These are phyloP conservation scores for Lepeophtheirus nordmannii DNA, from an alignment of 2,888 invertebrate genomes.

Conservation along the genomic window DNA sequence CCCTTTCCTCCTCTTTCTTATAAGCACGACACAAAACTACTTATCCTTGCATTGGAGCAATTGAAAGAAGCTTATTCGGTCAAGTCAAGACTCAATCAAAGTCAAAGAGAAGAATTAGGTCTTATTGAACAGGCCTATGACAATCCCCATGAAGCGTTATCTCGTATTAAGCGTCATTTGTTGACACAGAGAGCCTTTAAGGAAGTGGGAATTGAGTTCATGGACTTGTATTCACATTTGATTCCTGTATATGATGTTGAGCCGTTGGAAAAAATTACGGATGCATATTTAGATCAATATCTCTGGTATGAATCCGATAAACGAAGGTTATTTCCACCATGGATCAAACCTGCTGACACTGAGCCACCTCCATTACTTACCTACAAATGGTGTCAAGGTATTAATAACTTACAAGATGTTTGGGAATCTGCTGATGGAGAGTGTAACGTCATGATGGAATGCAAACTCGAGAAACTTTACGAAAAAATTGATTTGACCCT, in stretches of 20 bases:
- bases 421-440: slow-evolving; percentile 99
- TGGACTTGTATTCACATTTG: slow-evolving; percentile 97
- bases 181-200: slow-evolving; percentile 95
- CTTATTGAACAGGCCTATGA: slow-evolving; percentile 99
- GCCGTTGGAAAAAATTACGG: slow-evolving; percentile 96
- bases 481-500: slow-evolving; percentile 98
- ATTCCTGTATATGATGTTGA: slow-evolving; percentile 99
- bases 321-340: slow-evolving; percentile 82
- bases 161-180: slow-evolving; percentile 95
- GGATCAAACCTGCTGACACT: slow-evolving; percentile 97
- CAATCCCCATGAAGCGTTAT: slow-evolving; percentile 97
- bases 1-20: slow-evolving; percentile 98
- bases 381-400: slow-evolving; percentile 98
- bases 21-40: slow-evolving; percentile 95
- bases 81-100: slow-evolving; percentile 91
- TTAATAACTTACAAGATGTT: slow-evolving; percentile 92
- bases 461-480: slow-evolving; percentile 94
- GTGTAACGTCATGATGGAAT: slow-evolving; percentile 92
- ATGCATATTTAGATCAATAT: slow-evolving; percentile 98
- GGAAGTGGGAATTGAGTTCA: slow-evolving; percentile 98
- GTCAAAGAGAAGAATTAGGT: slow-evolving; percentile 93
- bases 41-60: slow-evolving; percentile 88
- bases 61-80: slow-evolving; percentile 95
- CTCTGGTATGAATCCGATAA: slow-evolving; percentile 99
- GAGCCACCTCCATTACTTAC: slow-evolving; percentile 66